These are phyloP conservation scores for Acleris emargana DNA, from an alignment of 2,888 invertebrate genomes.

Conservation along the genomic window DNA sequence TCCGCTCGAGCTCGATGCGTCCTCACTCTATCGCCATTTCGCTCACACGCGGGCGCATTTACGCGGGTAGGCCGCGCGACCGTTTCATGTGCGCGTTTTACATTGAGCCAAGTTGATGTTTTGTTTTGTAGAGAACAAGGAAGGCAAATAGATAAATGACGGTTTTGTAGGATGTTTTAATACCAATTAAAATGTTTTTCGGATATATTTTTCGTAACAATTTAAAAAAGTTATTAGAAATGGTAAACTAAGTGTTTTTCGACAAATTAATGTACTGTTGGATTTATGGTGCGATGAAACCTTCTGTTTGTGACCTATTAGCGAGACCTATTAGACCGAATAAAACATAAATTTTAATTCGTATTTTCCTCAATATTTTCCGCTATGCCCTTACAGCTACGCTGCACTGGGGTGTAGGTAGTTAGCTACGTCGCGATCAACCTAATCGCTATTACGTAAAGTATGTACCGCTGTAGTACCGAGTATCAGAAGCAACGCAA, in stretches of 20 bases:
- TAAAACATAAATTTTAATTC: no score
- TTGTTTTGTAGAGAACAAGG: conserved; percentile 51
- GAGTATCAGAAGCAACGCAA: conserved; percentile 57
- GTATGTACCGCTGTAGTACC: conserved; percentile 38
- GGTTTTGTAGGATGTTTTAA: conserved; percentile 6
- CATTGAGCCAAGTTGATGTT: conserved; percentile 59
- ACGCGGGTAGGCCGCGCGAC: conserved; percentile 67
- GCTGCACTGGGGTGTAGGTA: conserved; percentile 19
- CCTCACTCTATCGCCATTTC: conserved; percentile 70
- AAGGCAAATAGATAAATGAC: conserved; percentile 23
- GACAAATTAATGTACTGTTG: no score
- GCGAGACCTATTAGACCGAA: no score
- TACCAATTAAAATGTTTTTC: no score
- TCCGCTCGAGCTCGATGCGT: conserved; percentile 78
- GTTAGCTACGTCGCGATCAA: conserved; percentile 5
- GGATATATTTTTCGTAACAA: no score
- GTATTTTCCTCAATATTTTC: not conserved
- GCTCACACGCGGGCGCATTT: conserved; percentile 65
- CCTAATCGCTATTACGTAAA: conserved; percentile 34
- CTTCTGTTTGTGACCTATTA: no score
- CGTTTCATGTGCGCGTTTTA: conserved; percentile 61
- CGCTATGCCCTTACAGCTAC: not conserved
- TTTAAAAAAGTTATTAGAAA: no score
- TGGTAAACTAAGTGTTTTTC: no score
- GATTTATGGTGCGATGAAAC: no score